These are phyloP conservation scores for Ganaspis brasiliensis DNA, from an alignment of 2,888 invertebrate genomes.

Conservation along the genomic window DNA sequence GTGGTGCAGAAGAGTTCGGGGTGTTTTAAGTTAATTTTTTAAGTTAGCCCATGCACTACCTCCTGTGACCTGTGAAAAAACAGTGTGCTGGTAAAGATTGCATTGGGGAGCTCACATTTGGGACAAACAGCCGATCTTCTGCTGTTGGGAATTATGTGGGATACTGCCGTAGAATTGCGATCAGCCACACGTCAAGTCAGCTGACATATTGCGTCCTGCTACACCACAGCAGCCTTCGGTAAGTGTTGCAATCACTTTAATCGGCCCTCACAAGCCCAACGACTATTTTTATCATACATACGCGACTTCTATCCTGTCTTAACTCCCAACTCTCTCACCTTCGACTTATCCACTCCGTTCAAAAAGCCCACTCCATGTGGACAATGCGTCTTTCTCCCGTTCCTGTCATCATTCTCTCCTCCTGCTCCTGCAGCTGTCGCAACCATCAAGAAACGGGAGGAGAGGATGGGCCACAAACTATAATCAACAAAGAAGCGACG, in stretches of 20 bases:
- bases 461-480: conserved; percentile 19
- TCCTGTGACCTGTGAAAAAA: conserved; percentile 38
- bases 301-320: neutral
- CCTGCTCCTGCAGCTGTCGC: neutral
- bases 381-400: neutral
- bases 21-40: conserved; percentile 39
- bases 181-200: conserved; percentile 80
- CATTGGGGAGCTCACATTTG: conserved; percentile 49
- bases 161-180: conserved; percentile 77
- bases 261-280: conserved; percentile 11
- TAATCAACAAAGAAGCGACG: conserved; percentile 36
- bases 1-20: conserved; percentile 9
- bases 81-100: conserved; percentile 29
- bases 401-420: conserved; percentile 27
- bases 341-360: neutral
- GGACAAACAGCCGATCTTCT: conserved; percentile 58
- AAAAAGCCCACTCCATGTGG: neutral
- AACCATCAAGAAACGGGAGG: neutral
- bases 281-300: conserved; percentile 40
- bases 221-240: conserved; percentile 79
- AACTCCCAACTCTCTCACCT: neutral
- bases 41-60: conserved; percentile 40
- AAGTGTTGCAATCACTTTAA: conserved; percentile 70
- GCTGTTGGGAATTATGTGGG: conserved; percentile 78
- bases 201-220: conserved; percentile 81